A percentile compares a stretch with the other conserved stretches of the same genome.
These are phyloP conservation scores for Trachelipus rathkii DNA, from an alignment of 1,140 invertebrate species.

Conservation along the genomic window DNA sequence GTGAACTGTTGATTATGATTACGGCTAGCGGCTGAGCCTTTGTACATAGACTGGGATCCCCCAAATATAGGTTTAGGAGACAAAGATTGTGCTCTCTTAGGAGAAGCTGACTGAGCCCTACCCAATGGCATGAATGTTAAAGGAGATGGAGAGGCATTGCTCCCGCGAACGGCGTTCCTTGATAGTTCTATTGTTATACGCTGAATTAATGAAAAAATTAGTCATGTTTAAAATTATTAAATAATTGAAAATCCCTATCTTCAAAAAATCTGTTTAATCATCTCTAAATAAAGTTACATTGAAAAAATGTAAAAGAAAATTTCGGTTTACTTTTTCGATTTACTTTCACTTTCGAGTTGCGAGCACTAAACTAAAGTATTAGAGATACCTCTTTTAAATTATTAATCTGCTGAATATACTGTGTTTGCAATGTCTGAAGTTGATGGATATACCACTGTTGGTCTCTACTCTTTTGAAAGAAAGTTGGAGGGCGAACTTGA, in stretches of 20 bases:
- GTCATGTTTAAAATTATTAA: no score
- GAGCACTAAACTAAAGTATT: no score
- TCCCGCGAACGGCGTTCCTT: constrained; percentile 31
- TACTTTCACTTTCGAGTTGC: no score
- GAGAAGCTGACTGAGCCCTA: constrained; percentile 35
- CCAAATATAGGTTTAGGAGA: background rate
- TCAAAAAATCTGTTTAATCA: no score
- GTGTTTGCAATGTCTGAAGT: constrained; percentile 71
- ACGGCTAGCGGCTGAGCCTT: constrained; percentile 3
- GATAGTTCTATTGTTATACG: constrained; percentile 38
- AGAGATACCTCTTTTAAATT: constrained; percentile 72
- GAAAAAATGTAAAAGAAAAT: no score
- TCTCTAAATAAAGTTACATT: no score
- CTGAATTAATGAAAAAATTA: constrained; percentile 8
- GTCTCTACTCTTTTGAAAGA: constrained; percentile 86
- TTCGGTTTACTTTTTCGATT: no score
- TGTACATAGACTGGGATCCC: background rate
- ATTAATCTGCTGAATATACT: constrained; percentile 74
- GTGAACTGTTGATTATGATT: constrained; percentile 28
- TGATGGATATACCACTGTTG: constrained; percentile 91
- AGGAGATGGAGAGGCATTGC: constrained; percentile 23
- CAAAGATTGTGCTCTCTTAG: constrained; percentile 14
- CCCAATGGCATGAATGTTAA: constrained; percentile 28
- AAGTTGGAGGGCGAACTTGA: constrained; percentile 87
- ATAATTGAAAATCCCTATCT: no score